Evolutionary conservation across 2,888 invertebrate species (phyloP).

Genomic region (Willowsia nigromaculata): DNA sequence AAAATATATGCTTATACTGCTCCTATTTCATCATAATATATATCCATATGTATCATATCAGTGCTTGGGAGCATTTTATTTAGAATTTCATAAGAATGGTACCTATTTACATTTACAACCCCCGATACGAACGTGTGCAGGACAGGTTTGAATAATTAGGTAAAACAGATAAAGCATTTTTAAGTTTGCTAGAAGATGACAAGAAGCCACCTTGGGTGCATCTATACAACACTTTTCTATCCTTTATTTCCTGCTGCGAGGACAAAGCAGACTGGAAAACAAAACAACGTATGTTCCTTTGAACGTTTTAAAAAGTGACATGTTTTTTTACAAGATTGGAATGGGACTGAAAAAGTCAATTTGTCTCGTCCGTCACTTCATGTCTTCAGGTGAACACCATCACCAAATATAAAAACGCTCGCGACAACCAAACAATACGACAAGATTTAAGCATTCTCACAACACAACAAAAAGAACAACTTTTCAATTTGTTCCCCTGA

Average conservation of each 20-base stretch:
- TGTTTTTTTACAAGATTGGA: neutral
- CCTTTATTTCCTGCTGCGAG: conserved; percentile 34
- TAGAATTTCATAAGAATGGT: no score
- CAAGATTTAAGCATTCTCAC: neutral
- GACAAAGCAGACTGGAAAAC: neutral
- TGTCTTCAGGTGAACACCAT: conserved; percentile 7
- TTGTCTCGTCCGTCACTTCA: conserved; percentile 53
- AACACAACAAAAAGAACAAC: conserved; percentile 40
- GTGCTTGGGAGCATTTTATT: no score
- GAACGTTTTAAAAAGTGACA: conserved; percentile 34
- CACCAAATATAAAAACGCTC: neutral
- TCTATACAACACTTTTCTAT: conserved; percentile 10
- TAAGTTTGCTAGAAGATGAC: conserved; percentile 39
- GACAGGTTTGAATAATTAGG: neutral
- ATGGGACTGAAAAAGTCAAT: conserved; percentile 38
- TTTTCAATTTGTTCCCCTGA: conserved; percentile 60
- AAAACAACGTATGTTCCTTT: neutral
- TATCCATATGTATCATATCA: no score
- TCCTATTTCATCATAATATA: no score
- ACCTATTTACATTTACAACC: no score
- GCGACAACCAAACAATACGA: neutral
- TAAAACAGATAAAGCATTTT: no score
- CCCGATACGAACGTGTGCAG: neutral
- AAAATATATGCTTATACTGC: no score
- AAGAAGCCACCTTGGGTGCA: conserved; percentile 66